Base-by-base conservation (phyloP, 2,888 invertebrate genomes). In the Cryptus armator region DNA sequence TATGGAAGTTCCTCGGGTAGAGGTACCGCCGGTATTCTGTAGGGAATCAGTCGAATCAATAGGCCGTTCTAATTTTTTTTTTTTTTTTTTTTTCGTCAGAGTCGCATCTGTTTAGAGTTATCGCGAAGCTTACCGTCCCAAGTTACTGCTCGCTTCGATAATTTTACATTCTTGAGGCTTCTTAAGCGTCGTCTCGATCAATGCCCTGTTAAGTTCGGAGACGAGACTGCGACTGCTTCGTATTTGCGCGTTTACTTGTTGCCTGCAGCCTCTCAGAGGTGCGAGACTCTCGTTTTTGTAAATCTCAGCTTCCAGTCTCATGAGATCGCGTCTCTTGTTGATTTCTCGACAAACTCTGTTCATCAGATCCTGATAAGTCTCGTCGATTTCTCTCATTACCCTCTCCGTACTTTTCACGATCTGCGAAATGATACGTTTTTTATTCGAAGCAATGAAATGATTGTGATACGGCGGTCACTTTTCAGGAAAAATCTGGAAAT, bases 11-110 rank as follows among this genome's bases (percentile, higher is more conserved):
- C 95, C 87, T 94, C 94, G n/a, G 95, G 91, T 76, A 94, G 93
- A 44, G 95, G 95, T 19, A 95, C 95, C 88, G 95, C 95, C 37
- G 95, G 95, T 81, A 95, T 92, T 88, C 95, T 91, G 62, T 51
- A 53, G 14, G 14, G 32, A 78, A 51, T 9, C 10, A 66, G 19
- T n/a, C 48, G 19, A 10, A 32, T n/a, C 14, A 1, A n/a, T 5
- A 68, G 43, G 48, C 12, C 53, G 10, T 53, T 46, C 37, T 37
- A 37, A 37, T 37, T 37, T 37, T 37, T 37, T 37, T 37, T 16
- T 70, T 48, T 48, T 14, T 37, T 37, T 37, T 37, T 37, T 16
- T 46, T 48, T 48, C 12, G 48, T n/a, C n/a, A 14, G 10, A 78
- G 6, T 64, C 48, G 9, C 37, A 37, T 48, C 29, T 53, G 4